These are phyloP conservation scores for Silurus meridionalis DNA, from an alignment of 2,113 vertebrate species.

Conservation along the genomic window DNA sequence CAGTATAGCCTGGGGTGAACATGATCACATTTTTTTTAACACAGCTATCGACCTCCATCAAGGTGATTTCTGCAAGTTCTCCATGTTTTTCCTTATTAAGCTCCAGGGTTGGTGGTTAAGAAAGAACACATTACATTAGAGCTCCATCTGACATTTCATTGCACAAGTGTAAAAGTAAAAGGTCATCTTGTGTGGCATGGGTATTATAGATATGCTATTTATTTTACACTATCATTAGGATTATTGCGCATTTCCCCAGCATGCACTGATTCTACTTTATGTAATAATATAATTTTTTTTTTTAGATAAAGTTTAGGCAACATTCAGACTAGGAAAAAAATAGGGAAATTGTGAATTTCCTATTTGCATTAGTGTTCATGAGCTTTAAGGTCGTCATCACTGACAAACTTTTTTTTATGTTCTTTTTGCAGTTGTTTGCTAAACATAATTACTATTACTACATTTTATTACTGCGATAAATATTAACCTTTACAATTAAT, in stretches of 20 bases:
- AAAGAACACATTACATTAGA: not conserved
- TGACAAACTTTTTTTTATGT: no score
- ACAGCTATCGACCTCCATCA: not conserved
- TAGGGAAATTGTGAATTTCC: not conserved
- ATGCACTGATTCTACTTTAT: not conserved
- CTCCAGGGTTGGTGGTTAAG: not conserved
- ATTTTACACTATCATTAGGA: not conserved
- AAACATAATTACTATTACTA: not conserved
- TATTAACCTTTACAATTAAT: not conserved
- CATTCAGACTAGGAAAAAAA: not conserved
- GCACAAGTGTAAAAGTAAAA: not conserved
- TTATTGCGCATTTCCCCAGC: not conserved
- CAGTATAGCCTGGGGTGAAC: not conserved
- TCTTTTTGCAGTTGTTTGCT: not conserved
- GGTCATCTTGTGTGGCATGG: not conserved
- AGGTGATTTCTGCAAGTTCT: not conserved
- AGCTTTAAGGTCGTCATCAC: not conserved
- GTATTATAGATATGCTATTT: not conserved
- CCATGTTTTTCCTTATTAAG: not conserved
- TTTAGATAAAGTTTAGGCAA: not conserved
- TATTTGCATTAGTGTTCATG: not conserved
- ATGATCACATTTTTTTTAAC: not conserved
- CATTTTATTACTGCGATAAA: not conserved
- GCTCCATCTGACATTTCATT: not conserved
- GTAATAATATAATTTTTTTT: not conserved